phyloP scores from a whole-genome alignment of 2,113 vertebrate species.

The Psettodes erumei region DNA sequence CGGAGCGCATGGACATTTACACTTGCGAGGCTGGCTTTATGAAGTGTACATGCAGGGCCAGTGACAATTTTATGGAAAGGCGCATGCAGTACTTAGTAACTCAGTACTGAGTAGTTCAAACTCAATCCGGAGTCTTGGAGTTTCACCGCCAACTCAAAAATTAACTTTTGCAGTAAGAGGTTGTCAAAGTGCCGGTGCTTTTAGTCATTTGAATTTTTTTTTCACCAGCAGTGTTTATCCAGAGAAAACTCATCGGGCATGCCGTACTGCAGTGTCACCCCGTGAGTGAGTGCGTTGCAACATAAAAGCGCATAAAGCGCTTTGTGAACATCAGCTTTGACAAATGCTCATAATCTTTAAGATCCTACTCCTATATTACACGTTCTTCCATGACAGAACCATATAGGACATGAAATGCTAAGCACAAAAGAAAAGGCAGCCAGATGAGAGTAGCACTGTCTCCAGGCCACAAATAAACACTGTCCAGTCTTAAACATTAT shows the following conservation, averaged over 20 bases:
- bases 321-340: background rate
- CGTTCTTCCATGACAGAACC: background rate
- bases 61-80: no score
- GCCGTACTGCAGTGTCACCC: background rate
- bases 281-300: background rate
- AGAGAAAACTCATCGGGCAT: background rate
- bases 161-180: background rate
- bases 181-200: background rate
- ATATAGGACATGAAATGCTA: background rate
- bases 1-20: background rate
- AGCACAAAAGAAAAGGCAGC: background rate
- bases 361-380: background rate
- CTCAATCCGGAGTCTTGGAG: background rate
- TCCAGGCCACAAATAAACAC: background rate
- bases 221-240: background rate
- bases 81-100: no score
- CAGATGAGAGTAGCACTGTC: background rate
- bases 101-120: background rate
- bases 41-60: no score
- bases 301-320: background rate
- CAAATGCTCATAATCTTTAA: conserved; percentile 5
- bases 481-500: no score
- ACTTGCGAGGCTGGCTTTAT: background rate
- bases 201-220: background rate
- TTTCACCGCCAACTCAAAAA: background rate